Base-by-base conservation (phyloP, 2,113 vertebrate species). In the Calyptomena viridis region DNA sequence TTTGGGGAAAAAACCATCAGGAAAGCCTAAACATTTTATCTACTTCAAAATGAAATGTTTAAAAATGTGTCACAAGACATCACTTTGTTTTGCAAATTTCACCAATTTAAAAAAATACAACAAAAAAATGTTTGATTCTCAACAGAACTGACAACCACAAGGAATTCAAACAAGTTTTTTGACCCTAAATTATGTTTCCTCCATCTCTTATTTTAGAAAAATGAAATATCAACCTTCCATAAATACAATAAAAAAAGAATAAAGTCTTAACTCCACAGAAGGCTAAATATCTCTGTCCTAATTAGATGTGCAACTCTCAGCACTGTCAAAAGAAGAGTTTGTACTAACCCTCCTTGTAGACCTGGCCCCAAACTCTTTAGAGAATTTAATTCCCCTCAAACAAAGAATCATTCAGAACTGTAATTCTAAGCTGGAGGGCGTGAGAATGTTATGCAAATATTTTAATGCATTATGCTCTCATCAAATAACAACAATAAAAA, bases 371-470 rank as follows among this genome's bases (percentile, higher is more conserved):
- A 85, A 85, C 83, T 93, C 81, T 77, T 69, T 39, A 50, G 30
- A 83, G 82, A 93, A 66, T 85, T 90, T 83, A 93, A 95, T 88
- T 20, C 47, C 30, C 27, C 15, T 46, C 63, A 83, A 69, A 93
- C 30, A 83, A 89, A 86, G 79, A 40, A 59, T 37, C 55, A 49
- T 80, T 95, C 79, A 95, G 92, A 90, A 86, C 35, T 59, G 13
- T 56, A 85, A 90, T 7, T 83, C 71, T 73, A 93, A 91, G 12
- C 78, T 79, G 14, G 63, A 89, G 78, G 67, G 68, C 64, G 63
- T 93, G 87, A 47, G 83, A 95, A 96, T 87, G 59, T 55, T 88
- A 93, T 90, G 87, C 55, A 88, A 91, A 96, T 90, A 6, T 52
- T 58, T 95, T 69, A 80, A 71, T 30, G 39, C 17, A 83, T 59